phyloP scores from a whole-genome alignment of 2,113 vertebrate genomes.

The Atlantisia rogersi region DNA sequence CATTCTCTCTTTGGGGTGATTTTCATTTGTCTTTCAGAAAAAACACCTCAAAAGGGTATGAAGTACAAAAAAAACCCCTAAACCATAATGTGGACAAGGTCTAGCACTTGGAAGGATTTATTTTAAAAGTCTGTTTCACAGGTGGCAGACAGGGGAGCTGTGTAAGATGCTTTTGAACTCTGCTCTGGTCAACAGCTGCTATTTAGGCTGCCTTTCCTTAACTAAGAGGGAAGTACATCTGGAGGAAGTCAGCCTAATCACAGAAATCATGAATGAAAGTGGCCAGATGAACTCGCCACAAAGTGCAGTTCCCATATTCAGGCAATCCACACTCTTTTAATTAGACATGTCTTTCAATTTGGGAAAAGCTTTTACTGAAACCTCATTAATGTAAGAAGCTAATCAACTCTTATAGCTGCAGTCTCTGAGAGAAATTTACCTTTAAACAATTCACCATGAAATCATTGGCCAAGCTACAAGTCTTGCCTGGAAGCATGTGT shows the following conservation, averaged over 20 bases:
- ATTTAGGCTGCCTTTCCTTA: background rate
- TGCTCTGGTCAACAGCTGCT: conserved; percentile 4
- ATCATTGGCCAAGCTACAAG: background rate
- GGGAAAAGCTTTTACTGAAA: conserved; percentile 30
- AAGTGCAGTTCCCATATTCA: background rate
- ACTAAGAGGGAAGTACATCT: background rate
- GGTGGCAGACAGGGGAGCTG: background rate
- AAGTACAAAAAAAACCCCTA: background rate
- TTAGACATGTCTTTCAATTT: conserved; percentile 20
- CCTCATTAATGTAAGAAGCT: conserved; percentile 28
- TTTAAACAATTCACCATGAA: conserved; percentile 26
- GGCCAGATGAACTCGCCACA: background rate
- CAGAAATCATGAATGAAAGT: background rate
- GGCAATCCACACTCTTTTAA: background rate
- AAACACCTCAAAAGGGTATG: background rate
- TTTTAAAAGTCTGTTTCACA: background rate
- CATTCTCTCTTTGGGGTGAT: background rate
- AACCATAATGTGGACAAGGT: background rate
- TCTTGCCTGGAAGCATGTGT: background rate
- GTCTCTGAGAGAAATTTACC: background rate
- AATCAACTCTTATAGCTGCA: conserved; percentile 10
- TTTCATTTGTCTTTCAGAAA: background rate
- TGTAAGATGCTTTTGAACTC: background rate
- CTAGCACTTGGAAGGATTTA: background rate
- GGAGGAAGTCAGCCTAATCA: background rate